These are phyloP conservation scores for Athetis lepigone DNA, from an alignment of 2,888 invertebrate genomes.

Conservation along the genomic window DNA sequence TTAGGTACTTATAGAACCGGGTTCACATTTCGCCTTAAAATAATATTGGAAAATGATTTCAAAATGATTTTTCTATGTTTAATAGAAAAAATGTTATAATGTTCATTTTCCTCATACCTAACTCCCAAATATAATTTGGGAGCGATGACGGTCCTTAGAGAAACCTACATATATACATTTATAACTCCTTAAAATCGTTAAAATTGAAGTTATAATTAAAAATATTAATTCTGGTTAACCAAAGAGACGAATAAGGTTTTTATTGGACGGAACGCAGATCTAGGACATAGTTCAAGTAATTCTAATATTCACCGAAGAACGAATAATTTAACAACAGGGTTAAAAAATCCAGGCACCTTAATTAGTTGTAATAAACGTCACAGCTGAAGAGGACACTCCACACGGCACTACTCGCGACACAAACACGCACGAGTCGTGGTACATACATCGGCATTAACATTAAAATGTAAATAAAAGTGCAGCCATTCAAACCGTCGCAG, in stretches of 20 bases:
- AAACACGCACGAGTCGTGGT: too few relatives aligned
- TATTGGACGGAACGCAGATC: constrained; percentile 10
- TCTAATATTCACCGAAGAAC: constrained; percentile 8
- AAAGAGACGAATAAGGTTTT: neutral
- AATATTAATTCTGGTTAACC: constrained; percentile 15
- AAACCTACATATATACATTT: too few relatives aligned
- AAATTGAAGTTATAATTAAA: neutral
- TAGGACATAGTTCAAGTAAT: constrained; percentile 23
- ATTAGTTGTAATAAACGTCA: constrained; percentile 21
- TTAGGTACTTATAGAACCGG: too few relatives aligned
- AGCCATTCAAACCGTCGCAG: constrained; percentile 5
- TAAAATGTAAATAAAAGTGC: constrained; percentile 15
- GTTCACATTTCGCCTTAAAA: neutral
- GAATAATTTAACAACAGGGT: constrained; percentile 23
- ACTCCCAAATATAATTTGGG: too few relatives aligned
- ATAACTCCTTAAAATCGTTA: too few relatives aligned
- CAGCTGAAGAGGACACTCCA: neutral
- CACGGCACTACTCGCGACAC: neutral
- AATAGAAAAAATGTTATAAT: too few relatives aligned
- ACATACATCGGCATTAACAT: constrained; percentile 4
- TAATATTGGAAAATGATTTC: too few relatives aligned
- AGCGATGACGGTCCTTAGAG: too few relatives aligned
- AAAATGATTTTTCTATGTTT: too few relatives aligned
- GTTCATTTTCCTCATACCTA: too few relatives aligned
- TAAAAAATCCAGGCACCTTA: constrained; percentile 6